Evolutionary conservation across 2,888 invertebrate genomes (phyloP), one percentile per base, ranked within the genome.

Genomic region (Erynnis tages): DNA sequence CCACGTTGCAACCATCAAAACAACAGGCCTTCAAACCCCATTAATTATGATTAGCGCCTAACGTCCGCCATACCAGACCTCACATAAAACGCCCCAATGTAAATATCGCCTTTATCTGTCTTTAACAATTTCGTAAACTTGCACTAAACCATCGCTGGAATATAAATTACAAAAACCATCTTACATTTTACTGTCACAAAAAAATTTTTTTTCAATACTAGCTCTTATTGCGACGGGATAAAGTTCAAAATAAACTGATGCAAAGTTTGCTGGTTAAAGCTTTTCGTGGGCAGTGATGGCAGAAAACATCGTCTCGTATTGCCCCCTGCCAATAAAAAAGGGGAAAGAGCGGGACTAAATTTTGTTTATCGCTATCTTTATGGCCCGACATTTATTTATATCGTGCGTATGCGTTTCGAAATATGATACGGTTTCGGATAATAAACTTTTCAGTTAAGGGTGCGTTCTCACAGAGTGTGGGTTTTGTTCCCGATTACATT

Each of bases 91-190:
- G 79, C 79, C 77, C 78, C 77, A 79, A 78, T 81, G 81, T 83
- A 85, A 87, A 86, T 84, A 87, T 81, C 82, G 77, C 76, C 82
- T 82, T 85, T 86, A 87, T 87, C 86, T 85, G 80, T 86, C 86
- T 84, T 86, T 85, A 87, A 88, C 86, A 86, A 88, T 87, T 88
- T 85, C 80, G 83, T 86, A 83, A 85, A 83, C 82, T 84, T 85
- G 74, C 79, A 83, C 82, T 82, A 84, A 85, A 77, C 80, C 84
- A 79, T 86, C 82, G 78, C 76, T 76, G 77, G 83, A 79, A 85
- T 84, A 88, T 86, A 87, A 87, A 87, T 86, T 82, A 85, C 79
- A 60, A 66, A 59, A 60, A 70, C 79, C 63, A 77, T 57, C 25
- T 62, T 61, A 47, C 34, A 44, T 62, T 61, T 69, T 52, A 60